phyloP scores from a whole-genome alignment of 2,113 vertebrate species.

The Epinephelus moara region DNA sequence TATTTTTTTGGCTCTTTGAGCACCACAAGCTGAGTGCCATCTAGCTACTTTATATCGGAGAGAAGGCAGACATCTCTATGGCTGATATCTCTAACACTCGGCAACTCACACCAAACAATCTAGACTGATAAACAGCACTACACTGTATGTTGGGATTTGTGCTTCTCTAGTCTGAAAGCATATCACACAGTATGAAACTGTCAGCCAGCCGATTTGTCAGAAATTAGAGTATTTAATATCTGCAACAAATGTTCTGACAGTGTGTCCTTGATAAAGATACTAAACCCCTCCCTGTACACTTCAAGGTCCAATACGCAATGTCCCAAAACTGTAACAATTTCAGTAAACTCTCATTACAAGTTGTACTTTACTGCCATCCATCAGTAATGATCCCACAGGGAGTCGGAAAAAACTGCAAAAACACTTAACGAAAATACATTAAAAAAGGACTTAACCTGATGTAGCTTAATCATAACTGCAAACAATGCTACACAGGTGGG shows the following conservation, averaged over 20 bases:
- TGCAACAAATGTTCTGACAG: not conserved
- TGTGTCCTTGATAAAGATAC: not conserved
- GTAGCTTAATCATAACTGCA: constrained; percentile 14
- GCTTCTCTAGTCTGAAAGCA: no score
- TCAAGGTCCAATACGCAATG: not conserved
- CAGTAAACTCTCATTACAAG: not conserved
- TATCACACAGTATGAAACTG: no score
- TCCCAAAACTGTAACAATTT: not conserved
- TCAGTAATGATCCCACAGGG: not conserved
- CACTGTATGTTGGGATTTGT: no score
- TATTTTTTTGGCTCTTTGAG: no score
- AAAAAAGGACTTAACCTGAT: not conserved
- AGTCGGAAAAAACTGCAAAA: not conserved
- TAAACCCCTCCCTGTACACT: not conserved
- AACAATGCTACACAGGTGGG: constrained; percentile 23
- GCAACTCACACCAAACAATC: no score
- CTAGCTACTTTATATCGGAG: no score
- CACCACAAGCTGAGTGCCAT: no score
- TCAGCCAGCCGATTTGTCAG: not conserved
- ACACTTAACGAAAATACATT: not conserved
- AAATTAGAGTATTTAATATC: not conserved
- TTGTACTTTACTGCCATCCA: not conserved
- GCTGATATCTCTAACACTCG: no score
- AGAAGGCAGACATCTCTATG: no score
- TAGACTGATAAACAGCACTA: no score